A percentile compares a stretch with the other conserved stretches of the same genome.
Conservation (phyloP, 2,113 vertebrate species). For the Hoplias malabaricus region DNA sequence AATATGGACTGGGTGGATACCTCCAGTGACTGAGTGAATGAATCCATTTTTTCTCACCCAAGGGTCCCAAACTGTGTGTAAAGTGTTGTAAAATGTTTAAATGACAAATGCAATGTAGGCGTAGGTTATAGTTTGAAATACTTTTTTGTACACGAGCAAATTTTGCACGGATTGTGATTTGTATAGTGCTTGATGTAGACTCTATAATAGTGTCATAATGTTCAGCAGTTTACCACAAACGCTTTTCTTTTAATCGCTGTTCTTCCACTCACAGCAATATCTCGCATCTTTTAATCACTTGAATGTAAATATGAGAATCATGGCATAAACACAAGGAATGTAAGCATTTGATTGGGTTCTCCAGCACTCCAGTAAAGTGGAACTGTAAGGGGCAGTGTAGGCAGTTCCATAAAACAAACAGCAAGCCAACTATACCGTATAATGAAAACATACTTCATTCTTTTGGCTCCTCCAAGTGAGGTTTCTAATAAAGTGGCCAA, state of each 20-base stretch:
- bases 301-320: conserved; percentile 38
- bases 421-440: no score
- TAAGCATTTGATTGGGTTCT: conserved; percentile 7
- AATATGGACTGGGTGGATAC: background rate
- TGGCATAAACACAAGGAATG: conserved; percentile 42
- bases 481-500: background rate
- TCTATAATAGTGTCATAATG: conserved; percentile 43
- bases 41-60: background rate
- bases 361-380: background rate
- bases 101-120: background rate
- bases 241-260: background rate
- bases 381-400: no score
- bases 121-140: background rate
- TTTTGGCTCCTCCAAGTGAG: no score
- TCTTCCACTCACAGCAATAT: conserved; percentile 16
- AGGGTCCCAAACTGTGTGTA: conserved; percentile 5
- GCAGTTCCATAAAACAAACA: no score
- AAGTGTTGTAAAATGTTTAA: conserved; percentile 9
- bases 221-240: conserved; percentile 13
- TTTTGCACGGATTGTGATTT: conserved; percentile 73
- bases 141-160: conserved; percentile 64
- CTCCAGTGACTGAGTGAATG: background rate
- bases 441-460: no score
- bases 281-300: conserved; percentile 36
- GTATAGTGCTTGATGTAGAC: conserved; percentile 73